phyloP scores from a whole-genome alignment of 2,113 vertebrate species.

The Cyprinodon brontotheroides region DNA sequence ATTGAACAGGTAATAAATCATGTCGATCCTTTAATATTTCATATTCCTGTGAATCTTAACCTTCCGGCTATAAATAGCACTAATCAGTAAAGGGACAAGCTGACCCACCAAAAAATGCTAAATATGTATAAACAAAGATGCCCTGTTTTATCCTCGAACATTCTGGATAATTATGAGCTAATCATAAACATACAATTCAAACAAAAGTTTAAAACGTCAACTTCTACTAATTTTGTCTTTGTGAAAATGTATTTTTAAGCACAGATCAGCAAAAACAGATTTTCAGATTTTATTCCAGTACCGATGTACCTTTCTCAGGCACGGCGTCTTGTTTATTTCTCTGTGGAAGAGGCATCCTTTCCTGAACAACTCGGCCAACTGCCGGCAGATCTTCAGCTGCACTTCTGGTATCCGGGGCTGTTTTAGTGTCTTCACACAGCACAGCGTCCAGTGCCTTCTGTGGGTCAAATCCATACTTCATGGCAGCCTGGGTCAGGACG shows the following conservation, averaged over 20 bases:
- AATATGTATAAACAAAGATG: not conserved
- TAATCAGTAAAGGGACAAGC: not conserved
- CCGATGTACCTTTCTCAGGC: conserved; percentile 87
- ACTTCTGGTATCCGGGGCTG: conserved; percentile 55
- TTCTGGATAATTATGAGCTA: not conserved
- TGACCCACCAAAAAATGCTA: not conserved
- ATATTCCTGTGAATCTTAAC: not conserved
- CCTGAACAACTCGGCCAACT: conserved; percentile 33
- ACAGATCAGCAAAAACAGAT: not conserved
- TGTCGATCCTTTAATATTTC: not conserved
- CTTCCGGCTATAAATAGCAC: not conserved
- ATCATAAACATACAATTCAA: not conserved
- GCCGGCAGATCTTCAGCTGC: conserved; percentile 17
- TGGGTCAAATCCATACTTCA: conserved; percentile 88
- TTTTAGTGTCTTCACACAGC: conserved; percentile 83
- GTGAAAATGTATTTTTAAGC: not conserved
- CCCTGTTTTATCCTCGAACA: not conserved
- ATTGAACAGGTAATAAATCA: not conserved
- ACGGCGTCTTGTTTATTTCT: conserved; percentile 57
- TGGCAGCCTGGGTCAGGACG: conserved; percentile 84
- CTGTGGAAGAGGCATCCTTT: conserved; percentile 53
- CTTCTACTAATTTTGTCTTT: not conserved
- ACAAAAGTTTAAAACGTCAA: not conserved
- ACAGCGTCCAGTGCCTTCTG: conserved; percentile 89
- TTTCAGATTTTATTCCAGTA: conserved; percentile 4